A percentile compares a stretch with the other conserved stretches of the same genome.
phyloP scores from a whole-genome alignment of 2,797 vertebrate species.

The Spinus olivaceus region DNA sequence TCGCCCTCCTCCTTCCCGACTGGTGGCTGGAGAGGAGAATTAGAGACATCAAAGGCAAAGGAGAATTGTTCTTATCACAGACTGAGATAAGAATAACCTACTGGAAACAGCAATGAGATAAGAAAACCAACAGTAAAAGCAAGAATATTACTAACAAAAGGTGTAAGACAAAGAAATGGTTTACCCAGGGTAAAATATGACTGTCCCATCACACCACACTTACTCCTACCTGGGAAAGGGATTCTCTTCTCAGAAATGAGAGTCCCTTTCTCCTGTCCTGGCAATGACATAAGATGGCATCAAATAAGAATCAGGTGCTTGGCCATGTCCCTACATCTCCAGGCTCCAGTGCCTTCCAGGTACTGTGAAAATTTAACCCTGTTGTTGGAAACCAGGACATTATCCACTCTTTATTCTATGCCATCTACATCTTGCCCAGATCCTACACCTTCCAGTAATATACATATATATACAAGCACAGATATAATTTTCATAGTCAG shows the following conservation, averaged over 20 bases:
- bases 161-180: not conserved
- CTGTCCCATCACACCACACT: not conserved
- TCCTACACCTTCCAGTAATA: not conserved
- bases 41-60: not conserved
- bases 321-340: not conserved
- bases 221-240: not conserved
- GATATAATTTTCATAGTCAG: not conserved
- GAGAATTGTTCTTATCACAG: not conserved
- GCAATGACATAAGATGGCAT: fast-evolving
- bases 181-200: not conserved
- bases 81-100: not conserved
- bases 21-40: not conserved
- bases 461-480: not conserved
- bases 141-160: not conserved
- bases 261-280: not conserved
- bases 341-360: not conserved
- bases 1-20: fast-evolving
- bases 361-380: not conserved
- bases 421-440: fast-evolving
- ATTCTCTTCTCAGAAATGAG: not conserved
- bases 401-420: not conserved
- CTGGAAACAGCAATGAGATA: not conserved
- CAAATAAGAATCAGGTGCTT: not conserved
- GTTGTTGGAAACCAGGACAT: not conserved
- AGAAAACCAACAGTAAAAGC: not conserved